A percentile compares a stretch with the other conserved stretches of the same genome.
These are phyloP conservation scores for Oscheius sp. DNA, from an alignment of 2,888 invertebrate species.

Conservation along the genomic window DNA sequence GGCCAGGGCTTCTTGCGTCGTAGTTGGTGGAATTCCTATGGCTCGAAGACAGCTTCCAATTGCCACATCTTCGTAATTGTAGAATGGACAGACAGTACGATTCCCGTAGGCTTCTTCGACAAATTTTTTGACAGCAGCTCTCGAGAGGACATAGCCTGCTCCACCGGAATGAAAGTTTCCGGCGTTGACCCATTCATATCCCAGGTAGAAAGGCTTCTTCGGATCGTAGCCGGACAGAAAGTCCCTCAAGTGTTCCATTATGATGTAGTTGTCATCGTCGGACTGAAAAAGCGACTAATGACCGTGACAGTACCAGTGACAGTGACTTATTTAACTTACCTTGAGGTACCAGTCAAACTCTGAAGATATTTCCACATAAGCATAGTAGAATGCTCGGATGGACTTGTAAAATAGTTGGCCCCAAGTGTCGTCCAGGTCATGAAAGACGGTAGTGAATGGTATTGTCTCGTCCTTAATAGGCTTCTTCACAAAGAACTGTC, in stretches of 20 bases:
- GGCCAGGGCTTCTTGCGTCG: background rate
- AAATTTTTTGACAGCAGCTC: slow-evolving; percentile 11
- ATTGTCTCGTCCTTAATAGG: slow-evolving; percentile 2
- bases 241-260: slow-evolving; percentile 29
- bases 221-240: slow-evolving; percentile 13
- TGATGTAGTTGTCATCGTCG: slow-evolving; percentile 29
- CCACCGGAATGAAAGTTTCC: slow-evolving; percentile 12
- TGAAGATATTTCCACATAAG: slow-evolving; percentile 7
- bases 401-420: background rate
- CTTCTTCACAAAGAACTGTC: slow-evolving; percentile 17
- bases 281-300: slow-evolving; percentile 3
- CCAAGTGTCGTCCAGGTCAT: background rate
- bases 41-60: slow-evolving; percentile 10
- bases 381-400: slow-evolving; percentile 13
- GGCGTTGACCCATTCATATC: background rate
- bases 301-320: background rate
- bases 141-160: slow-evolving; percentile 18
- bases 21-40: slow-evolving; percentile 9
- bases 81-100: slow-evolving; percentile 18
- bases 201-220: background rate
- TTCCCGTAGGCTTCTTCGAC: slow-evolving; percentile 7
- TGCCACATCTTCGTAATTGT: slow-evolving; percentile 5
- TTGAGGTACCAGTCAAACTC: slow-evolving; percentile 24
- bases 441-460: slow-evolving; percentile 11
- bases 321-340: background rate